Evolutionary conservation across 2,888 invertebrate species (phyloP).

Genomic region (Anaspis maculata): DNA sequence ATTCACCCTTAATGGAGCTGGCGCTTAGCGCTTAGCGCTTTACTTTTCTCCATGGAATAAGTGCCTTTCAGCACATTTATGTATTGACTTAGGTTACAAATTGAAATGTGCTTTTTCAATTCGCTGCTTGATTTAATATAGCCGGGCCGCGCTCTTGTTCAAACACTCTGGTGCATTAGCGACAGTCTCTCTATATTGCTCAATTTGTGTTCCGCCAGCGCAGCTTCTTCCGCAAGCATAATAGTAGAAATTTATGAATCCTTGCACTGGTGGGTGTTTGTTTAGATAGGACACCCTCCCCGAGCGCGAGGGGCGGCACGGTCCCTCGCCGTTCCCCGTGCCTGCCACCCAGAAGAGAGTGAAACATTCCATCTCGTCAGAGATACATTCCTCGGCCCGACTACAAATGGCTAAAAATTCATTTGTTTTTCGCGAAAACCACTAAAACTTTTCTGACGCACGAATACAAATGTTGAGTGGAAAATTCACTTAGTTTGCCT

Average conservation of each 20-base stretch:
- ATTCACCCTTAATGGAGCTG: constrained; percentile 27
- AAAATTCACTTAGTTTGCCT: constrained; percentile 29
- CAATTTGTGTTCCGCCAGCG: constrained; percentile 5
- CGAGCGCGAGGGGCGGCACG: constrained; percentile 11
- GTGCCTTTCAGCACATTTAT: constrained; percentile 30
- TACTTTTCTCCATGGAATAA: constrained; percentile 22
- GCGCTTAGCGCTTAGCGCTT: constrained; percentile 23
- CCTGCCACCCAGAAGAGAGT: constrained; percentile 11
- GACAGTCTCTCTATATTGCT: constrained; percentile 11
- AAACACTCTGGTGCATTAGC: constrained; percentile 17
- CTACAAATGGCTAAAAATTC: constrained; percentile 32
- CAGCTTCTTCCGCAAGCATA: neutral
- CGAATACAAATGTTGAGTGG: constrained; percentile 32
- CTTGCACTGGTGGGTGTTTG: constrained; percentile 6
- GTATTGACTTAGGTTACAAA: constrained; percentile 30
- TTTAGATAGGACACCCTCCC: constrained; percentile 6
- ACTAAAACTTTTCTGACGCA: constrained; percentile 30
- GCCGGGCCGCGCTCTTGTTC: constrained; percentile 16
- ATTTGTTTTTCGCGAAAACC: constrained; percentile 31
- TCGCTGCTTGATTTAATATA: constrained; percentile 27
- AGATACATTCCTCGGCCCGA: constrained; percentile 24
- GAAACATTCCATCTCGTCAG: constrained; percentile 26
- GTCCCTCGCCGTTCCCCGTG: constrained; percentile 6
- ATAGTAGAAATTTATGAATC: constrained; percentile 10
- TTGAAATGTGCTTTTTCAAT: constrained; percentile 28